Percentiles rank a stretch among this genome's conserved stretches.
Conservation (phyloP, 1,140 invertebrate species). For the Pinna nobilis region DNA sequence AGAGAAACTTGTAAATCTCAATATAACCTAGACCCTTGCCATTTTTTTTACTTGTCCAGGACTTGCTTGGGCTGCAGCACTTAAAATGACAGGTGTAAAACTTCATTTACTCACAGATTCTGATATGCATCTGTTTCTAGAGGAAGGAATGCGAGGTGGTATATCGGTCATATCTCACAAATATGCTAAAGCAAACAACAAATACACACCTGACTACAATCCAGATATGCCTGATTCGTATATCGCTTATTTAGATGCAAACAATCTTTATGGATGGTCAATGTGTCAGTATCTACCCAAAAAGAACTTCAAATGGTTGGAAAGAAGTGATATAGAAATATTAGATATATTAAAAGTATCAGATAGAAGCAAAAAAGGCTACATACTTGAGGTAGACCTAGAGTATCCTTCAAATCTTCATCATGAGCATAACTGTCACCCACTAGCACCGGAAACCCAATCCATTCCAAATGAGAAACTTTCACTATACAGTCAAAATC, state of each 20-base stretch:
- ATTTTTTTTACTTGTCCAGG: constrained; percentile 61
- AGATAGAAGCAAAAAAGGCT: constrained; percentile 57
- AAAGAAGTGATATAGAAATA: constrained; percentile 2
- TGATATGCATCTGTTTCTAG: constrained; percentile 60
- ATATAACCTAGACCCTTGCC: constrained; percentile 56
- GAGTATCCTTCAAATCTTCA: constrained; percentile 72
- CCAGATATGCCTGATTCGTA: constrained; percentile 39
- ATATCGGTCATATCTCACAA: constrained; percentile 48
- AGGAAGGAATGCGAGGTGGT: constrained; percentile 57
- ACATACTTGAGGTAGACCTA: constrained; percentile 76
- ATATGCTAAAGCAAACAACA: constrained; percentile 59
- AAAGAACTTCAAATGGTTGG: constrained; percentile 12
- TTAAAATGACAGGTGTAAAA: constrained; percentile 53
- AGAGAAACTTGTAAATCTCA: constrained; percentile 41
- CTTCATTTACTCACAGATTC: constrained; percentile 52
- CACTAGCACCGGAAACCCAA: constrained; percentile 72
- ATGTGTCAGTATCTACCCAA: constrained; percentile 46
- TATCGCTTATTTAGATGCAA: constrained; percentile 57
- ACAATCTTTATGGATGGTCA: constrained; percentile 60
- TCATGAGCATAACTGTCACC: constrained; percentile 76
- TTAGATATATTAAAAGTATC: constrained; percentile 4
- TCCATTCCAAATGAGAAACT: constrained; percentile 7
- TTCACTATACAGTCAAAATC: not conserved
- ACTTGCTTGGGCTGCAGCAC: constrained; percentile 58
- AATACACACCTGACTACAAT: constrained; percentile 49